Evolutionary conservation across 2,797 vertebrate species (phyloP), one percentile per base, ranked within the genome.

Genomic region (Pseudopleuronectes americanus): DNA sequence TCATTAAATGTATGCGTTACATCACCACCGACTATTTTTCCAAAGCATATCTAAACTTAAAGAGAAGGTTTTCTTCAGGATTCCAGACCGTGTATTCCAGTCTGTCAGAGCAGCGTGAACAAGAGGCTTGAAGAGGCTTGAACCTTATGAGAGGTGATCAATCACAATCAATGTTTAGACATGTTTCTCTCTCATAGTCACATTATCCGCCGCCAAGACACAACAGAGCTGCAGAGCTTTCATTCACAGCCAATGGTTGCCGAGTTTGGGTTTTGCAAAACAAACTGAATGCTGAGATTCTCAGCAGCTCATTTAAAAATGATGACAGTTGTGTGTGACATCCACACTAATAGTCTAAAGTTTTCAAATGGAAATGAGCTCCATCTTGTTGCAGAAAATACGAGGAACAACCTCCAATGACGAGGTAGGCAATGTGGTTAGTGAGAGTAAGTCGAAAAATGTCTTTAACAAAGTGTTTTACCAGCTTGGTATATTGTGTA

Each of bases 1-100:
- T 54, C 70, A 76, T 74, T 80, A 68, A 68, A 52, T 49, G 56
- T 38, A 36, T 56, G 62, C 38, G 52, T 87, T 49, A 77, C 57
- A 81, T 83, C 67, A 78, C 24, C 14, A 43, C 59, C 19, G 57
- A 70, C 17, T n/a, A 19, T 56, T 74, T 74, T 68, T 69, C 33
- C 48, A 61, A 66, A 74, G 16, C 66, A 51, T 31, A 58, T 67
- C 53, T 24, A n/a, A 38, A 74, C 49, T 71, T 62, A 7, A 3
- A 49, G 51, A 8, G 1, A n/a, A n/a, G 47, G 2, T 21, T 58
- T 53, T 74, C 77, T 61, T 63, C 38, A 41, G 36, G 45, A 72
- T 81, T 82, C 71, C 36, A 3, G 6, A 21, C 58, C 55, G 7
- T 45, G 43, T 19, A 47, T 79, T 77, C 72, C 26, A 64, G 57